Evolutionary conservation across 1,140 invertebrate species (phyloP).

Genomic region (Bactericera cockerelli): DNA sequence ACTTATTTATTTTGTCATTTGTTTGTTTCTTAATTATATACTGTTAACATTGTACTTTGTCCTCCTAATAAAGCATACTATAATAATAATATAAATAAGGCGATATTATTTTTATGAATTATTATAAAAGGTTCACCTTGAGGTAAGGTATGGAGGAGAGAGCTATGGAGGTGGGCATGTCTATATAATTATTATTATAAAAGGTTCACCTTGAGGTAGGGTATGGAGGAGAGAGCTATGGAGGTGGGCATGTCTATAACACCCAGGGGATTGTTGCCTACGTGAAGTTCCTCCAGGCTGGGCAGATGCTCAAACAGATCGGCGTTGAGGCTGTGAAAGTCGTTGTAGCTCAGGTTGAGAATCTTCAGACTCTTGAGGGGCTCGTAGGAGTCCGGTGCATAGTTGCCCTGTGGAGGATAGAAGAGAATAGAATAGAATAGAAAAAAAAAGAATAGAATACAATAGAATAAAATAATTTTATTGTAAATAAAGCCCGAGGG

Average conservation of each 20-base stretch:
- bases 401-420: conserved; percentile 35
- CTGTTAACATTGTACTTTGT: too few relatives aligned
- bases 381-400: conserved; percentile 35
- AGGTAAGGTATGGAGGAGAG: conserved; percentile 42
- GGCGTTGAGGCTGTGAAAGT: conserved; percentile 43
- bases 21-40: too few relatives aligned
- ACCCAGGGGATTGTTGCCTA: conserved; percentile 48
- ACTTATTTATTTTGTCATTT: too few relatives aligned
- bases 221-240: conserved; percentile 43
- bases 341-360: conserved; percentile 46
- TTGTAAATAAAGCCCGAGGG: too few relatives aligned
- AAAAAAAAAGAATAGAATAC: too few relatives aligned
- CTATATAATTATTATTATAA: too few relatives aligned
- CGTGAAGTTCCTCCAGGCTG: conserved; percentile 41
- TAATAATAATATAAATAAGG: too few relatives aligned
- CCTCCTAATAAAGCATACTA: too few relatives aligned
- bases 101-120: too few relatives aligned
- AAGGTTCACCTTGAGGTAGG: conserved; percentile 40
- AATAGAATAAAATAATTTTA: too few relatives aligned
- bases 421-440: too few relatives aligned
- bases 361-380: conserved; percentile 41
- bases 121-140: conserved; percentile 39
- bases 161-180: conserved; percentile 40
- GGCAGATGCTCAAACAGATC: conserved; percentile 55
- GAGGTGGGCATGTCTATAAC: conserved; percentile 40